Conservation (phyloP, 1,140 invertebrate genomes). For the Littorina saxatilis region DNA sequence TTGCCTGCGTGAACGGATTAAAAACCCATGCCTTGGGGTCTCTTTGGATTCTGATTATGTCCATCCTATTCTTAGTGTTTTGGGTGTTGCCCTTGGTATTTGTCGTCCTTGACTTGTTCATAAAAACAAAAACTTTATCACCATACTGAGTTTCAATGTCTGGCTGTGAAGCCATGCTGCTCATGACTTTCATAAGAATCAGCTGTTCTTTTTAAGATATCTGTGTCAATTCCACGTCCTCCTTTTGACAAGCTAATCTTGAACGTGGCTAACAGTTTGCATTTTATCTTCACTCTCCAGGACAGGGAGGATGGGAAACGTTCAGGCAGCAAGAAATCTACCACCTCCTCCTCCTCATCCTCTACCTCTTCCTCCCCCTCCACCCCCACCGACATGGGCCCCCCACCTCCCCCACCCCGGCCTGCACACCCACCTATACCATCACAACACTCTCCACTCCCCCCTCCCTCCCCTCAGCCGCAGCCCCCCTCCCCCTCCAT, state of each 20-base stretch:
- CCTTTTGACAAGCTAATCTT: too few species aligned
- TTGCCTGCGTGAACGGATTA: too few species aligned
- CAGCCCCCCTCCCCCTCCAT: constrained; percentile 36
- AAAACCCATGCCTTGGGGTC: too few species aligned
- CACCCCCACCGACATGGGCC: constrained; percentile 48
- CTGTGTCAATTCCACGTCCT: too few species aligned
- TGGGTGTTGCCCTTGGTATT: constrained; percentile 18
- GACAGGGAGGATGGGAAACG: constrained; percentile 26
- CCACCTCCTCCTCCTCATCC: constrained; percentile 28
- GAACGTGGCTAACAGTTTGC: too few species aligned
- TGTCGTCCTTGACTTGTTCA: too few species aligned
- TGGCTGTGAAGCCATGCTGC: too few species aligned
- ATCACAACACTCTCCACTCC: constrained; percentile 30
- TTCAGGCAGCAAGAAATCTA: constrained; percentile 32
- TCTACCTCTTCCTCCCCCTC: constrained; percentile 37
- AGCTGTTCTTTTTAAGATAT: too few species aligned
- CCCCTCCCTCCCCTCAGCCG: constrained; percentile 21
- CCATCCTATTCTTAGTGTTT: neutral
- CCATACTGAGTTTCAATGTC: too few species aligned
- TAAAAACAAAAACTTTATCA: too few species aligned
- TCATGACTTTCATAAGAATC: too few species aligned
- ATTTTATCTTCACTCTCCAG: constrained; percentile 26
- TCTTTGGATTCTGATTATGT: too few species aligned
- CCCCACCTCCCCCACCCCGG: constrained; percentile 45
- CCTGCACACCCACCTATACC: constrained; percentile 41